Evolutionary conservation across 2,113 vertebrate species (phyloP).

Genomic region (Prunella fulvescens): DNA sequence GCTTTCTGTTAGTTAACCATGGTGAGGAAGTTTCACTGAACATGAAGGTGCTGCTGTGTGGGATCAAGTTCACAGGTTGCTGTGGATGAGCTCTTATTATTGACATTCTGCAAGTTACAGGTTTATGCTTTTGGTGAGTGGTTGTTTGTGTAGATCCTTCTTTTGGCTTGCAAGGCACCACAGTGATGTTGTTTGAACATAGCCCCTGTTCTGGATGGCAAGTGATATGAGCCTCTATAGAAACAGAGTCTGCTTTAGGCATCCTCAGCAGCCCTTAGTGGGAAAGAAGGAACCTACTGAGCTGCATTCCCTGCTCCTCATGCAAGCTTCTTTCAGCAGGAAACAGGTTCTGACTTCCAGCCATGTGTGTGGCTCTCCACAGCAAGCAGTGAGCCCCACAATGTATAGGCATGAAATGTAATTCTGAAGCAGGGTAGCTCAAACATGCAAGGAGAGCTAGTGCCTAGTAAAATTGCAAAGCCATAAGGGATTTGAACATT

Average conservation of each 20-base stretch:
- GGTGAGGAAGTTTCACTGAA: not conserved
- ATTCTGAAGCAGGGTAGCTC: not conserved
- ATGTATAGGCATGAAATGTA: not conserved
- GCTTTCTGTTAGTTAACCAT: not conserved
- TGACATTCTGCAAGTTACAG: not conserved
- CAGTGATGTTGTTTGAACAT: not conserved
- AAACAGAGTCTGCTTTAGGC: not conserved
- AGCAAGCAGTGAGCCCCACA: not conserved
- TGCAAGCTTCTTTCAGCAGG: not conserved
- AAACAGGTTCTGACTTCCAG: not conserved
- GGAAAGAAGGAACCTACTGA: not conserved
- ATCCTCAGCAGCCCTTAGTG: not conserved
- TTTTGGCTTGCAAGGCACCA: not conserved
- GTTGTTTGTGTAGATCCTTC: not conserved
- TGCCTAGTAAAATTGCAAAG: not conserved
- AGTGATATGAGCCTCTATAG: not conserved
- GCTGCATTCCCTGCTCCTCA: not conserved
- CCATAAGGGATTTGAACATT: not conserved
- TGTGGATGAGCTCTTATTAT: not conserved
- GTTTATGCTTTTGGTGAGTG: not conserved
- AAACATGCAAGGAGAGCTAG: not conserved
- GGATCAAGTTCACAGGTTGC: not conserved
- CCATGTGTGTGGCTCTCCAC: accelerated
- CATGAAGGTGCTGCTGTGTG: not conserved
- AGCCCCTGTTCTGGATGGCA: not conserved